Evolutionary conservation across 2,797 vertebrate species (phyloP).

Genomic region (Acanthopagrus latus): DNA sequence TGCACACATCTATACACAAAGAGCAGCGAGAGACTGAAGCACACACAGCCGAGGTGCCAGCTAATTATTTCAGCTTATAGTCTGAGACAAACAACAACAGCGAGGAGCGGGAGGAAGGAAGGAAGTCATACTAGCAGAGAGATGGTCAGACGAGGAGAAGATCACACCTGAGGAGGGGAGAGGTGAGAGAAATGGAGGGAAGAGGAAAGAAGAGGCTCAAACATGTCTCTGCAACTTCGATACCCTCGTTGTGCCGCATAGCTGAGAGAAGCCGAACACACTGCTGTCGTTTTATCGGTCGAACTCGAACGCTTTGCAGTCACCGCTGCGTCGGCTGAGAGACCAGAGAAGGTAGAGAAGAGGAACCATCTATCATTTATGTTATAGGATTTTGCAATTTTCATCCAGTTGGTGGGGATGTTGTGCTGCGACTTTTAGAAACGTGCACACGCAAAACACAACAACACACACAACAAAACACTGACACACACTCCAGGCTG

Average conservation of each 20-base stretch:
- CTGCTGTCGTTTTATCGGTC: neutral
- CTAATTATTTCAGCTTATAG: constrained; percentile 26
- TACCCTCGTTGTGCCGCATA: too few relatives aligned
- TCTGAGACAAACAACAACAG: constrained; percentile 5
- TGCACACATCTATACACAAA: neutral
- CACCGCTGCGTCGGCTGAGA: too few relatives aligned
- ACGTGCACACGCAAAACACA: neutral
- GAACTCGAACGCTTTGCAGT: neutral
- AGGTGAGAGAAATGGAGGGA: neutral
- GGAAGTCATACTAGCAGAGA: neutral
- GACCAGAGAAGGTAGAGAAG: neutral
- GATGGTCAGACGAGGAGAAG: neutral
- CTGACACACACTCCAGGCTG: constrained; percentile 5
- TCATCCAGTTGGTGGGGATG: constrained; percentile 62
- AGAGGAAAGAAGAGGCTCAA: too few relatives aligned
- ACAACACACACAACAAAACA: constrained; percentile 1
- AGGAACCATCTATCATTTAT: too few relatives aligned
- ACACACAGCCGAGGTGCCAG: neutral
- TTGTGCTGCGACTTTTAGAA: constrained; percentile 36
- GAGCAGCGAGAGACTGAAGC: neutral
- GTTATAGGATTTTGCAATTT: constrained; percentile 2
- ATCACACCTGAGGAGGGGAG: neutral
- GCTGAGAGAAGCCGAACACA: neutral
- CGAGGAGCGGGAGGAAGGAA: neutral
- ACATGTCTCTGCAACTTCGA: too few relatives aligned